A percentile compares a stretch with the other conserved stretches of the same genome.
These are phyloP conservation scores for Dolichopus griseipennis DNA, from an alignment of 2,888 invertebrate genomes.

Conservation along the genomic window DNA sequence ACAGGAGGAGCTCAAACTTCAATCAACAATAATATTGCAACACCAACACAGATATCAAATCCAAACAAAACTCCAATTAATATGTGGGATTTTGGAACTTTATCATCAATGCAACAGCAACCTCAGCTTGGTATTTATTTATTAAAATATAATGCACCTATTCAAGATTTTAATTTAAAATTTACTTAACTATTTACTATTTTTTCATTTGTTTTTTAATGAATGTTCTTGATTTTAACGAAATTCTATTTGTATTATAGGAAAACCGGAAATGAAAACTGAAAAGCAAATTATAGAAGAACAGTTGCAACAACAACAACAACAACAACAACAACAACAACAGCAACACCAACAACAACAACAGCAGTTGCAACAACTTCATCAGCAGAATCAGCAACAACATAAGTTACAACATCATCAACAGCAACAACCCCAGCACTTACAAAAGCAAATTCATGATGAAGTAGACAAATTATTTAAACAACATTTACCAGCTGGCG, in stretches of 20 bases:
- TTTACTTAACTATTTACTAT: too few species aligned
- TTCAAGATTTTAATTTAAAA: too few species aligned
- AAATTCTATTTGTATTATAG: background rate
- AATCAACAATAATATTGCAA: background rate
- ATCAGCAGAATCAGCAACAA: slow-evolving; percentile 9
- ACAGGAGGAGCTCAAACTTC: background rate
- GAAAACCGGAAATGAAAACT: slow-evolving; percentile 22
- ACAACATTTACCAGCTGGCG: slow-evolving; percentile 22
- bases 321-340: slow-evolving; percentile 15
- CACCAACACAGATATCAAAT: background rate
- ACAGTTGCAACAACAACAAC: slow-evolving; percentile 17
- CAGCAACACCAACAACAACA: slow-evolving; percentile 10
- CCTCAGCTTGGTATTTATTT: background rate
- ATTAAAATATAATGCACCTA: background rate
- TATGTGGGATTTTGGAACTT: slow-evolving; percentile 16
- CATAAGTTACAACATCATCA: slow-evolving; percentile 18
- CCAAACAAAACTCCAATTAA: slow-evolving; percentile 2
- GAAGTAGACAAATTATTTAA: slow-evolving; percentile 14
- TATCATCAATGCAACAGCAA: background rate
- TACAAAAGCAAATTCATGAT: background rate
- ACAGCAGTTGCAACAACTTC: slow-evolving; percentile 17
- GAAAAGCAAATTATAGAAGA: slow-evolving; percentile 22
- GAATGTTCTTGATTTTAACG: too few species aligned
- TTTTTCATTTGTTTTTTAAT: too few species aligned
- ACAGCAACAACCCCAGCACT: slow-evolving; percentile 9